Evolutionary conservation across 2,113 vertebrate species (phyloP), one percentile per base, ranked within the genome.

Genomic region (Gobiocypris rarus): DNA sequence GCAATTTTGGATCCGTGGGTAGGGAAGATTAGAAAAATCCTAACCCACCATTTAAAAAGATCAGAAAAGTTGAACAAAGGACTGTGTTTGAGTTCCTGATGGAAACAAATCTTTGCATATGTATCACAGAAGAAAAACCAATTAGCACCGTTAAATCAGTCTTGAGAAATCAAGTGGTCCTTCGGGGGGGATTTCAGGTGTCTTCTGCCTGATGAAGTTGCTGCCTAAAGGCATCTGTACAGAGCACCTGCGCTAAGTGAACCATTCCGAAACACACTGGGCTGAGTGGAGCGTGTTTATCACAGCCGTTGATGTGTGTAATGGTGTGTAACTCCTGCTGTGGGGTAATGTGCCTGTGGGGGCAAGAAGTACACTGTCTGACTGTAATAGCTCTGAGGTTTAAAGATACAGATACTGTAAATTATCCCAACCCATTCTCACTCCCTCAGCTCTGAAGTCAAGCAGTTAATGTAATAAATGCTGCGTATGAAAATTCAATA

Each of bases 131-230:
- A n/a, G 8, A 31, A n/a, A 75, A 77, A 59, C 22, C 79, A 86
- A 85, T 86, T 88, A 84, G 45, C 34, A 79, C 52, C 81, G 67
- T 85, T n/a, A 70, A 85, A 86, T 75, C 56, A 75, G 56, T 28
- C 48, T 28, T 58, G 65, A 76, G 41, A 59, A 79, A 78, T 76
- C 10, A 22, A 58, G 45, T 38, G 34, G 81, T 75, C 74, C 17
- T 63, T 73, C 34, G 24, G 50, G 76, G n/a, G 45, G 43, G 7
- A 61, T 82, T 79, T 67, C 69, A 82, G 85, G 31, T n/a, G 50
- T 79, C 65, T 48, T 28, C 24, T 78, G 56, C 28, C 19, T 3
- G 10, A 15, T 84, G 45, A 41, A 34, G 22, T 15, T 38, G 81
- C 67, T 48, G n/a, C 38, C 26, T 26, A 34, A 83, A 74, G 22